Percentiles rank a stretch among this genome's conserved stretches.
Evolutionary conservation across 2,797 vertebrate genomes (phyloP).

Genomic region (Synanceia verrucosa): DNA sequence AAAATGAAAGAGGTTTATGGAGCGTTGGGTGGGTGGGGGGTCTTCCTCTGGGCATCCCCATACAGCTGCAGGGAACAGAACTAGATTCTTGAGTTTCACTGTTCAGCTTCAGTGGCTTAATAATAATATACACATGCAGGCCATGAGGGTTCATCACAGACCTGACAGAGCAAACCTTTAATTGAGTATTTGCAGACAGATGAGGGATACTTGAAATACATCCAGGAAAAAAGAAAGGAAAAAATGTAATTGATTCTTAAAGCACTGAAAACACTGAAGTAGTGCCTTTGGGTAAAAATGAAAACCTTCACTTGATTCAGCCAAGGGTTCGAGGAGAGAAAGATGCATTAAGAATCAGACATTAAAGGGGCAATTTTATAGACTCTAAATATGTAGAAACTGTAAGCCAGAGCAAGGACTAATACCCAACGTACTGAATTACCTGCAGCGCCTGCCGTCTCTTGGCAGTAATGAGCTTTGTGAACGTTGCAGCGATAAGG

Average conservation of each 20-base stretch:
- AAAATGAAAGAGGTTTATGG: conserved; percentile 41
- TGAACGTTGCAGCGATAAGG: conserved; percentile 81
- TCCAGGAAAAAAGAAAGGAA: conserved; percentile 17
- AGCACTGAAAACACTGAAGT: conserved; percentile 60
- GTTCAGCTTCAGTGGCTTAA: conserved; percentile 23
- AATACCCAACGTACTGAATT: conserved; percentile 79
- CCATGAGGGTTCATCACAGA: conserved; percentile 5
- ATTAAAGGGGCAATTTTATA: conserved; percentile 78
- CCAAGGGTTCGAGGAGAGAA: conserved; percentile 52
- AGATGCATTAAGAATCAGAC: conserved; percentile 75
- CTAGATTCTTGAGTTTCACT: conserved; percentile 35
- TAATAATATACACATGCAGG: conserved; percentile 2
- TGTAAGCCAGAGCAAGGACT: conserved; percentile 72
- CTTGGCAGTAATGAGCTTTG: conserved; percentile 85
- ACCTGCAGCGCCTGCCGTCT: conserved; percentile 80
- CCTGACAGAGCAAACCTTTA: conserved; percentile 16
- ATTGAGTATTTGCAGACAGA: conserved; percentile 18
- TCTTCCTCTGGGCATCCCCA: conserved; percentile 65
- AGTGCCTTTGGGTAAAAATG: conserved; percentile 64
- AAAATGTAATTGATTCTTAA: conserved; percentile 72
- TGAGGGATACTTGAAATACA: conserved; percentile 49
- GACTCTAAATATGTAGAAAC: conserved; percentile 76
- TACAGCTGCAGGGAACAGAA: conserved; percentile 50
- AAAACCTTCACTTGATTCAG: conserved; percentile 69
- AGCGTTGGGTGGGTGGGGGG: conserved; percentile 24